phyloP scores from a whole-genome alignment of 1,140 invertebrate species.

The Planococcus citri region DNA sequence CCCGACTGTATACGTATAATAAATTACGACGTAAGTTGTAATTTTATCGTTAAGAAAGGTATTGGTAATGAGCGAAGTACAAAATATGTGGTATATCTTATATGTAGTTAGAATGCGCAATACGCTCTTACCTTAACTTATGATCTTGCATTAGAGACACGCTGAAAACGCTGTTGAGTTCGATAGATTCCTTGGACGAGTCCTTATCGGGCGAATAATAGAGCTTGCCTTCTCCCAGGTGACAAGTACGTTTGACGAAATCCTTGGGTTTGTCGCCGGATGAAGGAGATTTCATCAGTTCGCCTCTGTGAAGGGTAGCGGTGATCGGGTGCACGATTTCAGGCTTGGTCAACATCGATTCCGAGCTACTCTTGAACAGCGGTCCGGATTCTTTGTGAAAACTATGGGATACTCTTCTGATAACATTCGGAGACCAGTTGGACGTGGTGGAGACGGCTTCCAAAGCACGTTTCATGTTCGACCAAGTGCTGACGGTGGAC shows the following conservation, averaged over 20 bases:
- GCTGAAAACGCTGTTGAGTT: slow-evolving; percentile 43
- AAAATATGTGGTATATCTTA: too few relatives aligned
- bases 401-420: not conserved
- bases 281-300: slow-evolving; percentile 32
- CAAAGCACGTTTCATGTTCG: not conserved
- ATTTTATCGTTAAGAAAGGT: too few relatives aligned
- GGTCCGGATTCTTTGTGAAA: not conserved
- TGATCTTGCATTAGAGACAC: slow-evolving; percentile 47
- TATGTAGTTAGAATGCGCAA: too few relatives aligned
- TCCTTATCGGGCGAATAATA: slow-evolving; percentile 41
- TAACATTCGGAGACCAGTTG: not conserved
- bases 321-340: slow-evolving; percentile 27
- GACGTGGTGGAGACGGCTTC: not conserved
- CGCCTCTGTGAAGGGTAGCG: slow-evolving; percentile 33
- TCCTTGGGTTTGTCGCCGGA: slow-evolving; percentile 39
- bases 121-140: slow-evolving; percentile 41
- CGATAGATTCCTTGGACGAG: slow-evolving; percentile 42
- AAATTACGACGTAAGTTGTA: too few relatives aligned
- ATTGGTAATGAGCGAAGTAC: too few relatives aligned
- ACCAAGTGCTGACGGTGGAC: not conserved
- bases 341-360: slow-evolving; percentile 30
- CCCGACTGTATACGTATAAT: too few relatives aligned
- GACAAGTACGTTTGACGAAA: slow-evolving; percentile 38
- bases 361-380: not conserved
- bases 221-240: slow-evolving; percentile 40